Evolutionary conservation across 2,113 vertebrate species (phyloP).

Genomic region (Scartelaos histophorus): DNA sequence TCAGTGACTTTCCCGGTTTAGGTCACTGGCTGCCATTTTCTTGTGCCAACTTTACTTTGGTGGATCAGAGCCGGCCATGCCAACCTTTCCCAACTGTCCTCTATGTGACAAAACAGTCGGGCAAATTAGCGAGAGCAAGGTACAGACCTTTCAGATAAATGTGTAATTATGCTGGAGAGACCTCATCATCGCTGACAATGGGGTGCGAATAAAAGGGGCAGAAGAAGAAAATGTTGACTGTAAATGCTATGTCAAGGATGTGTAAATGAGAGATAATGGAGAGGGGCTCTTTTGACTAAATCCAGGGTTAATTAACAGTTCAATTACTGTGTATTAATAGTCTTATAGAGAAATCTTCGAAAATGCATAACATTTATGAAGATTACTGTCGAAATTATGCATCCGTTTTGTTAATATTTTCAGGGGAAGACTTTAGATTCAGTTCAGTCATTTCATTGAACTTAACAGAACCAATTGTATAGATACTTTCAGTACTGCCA

Average conservation of each 20-base stretch:
- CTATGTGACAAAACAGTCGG: constrained; percentile 42
- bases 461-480: background rate
- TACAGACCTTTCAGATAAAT: constrained; percentile 44
- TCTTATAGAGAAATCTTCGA: background rate
- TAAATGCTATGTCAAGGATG: constrained; percentile 30
- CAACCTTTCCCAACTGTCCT: constrained; percentile 23
- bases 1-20: constrained; percentile 40
- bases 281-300: constrained; percentile 15
- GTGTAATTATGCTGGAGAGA: constrained; percentile 53
- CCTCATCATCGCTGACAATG: constrained; percentile 45
- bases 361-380: background rate
- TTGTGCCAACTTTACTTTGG: constrained; percentile 37
- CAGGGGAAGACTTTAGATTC: background rate
- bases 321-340: constrained; percentile 20
- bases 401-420: background rate
- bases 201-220: constrained; percentile 33
- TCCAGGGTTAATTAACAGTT: constrained; percentile 17
- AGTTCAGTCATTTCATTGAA: background rate
- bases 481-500: background rate
- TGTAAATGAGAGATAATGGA: constrained; percentile 54
- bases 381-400: background rate
- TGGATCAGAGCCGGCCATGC: constrained; percentile 46
- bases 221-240: constrained; percentile 28
- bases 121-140: constrained; percentile 52
- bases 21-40: constrained; percentile 40